These are phyloP conservation scores for Limosa lapponica DNA, from an alignment of 2,797 vertebrate species.

Conservation along the genomic window DNA sequence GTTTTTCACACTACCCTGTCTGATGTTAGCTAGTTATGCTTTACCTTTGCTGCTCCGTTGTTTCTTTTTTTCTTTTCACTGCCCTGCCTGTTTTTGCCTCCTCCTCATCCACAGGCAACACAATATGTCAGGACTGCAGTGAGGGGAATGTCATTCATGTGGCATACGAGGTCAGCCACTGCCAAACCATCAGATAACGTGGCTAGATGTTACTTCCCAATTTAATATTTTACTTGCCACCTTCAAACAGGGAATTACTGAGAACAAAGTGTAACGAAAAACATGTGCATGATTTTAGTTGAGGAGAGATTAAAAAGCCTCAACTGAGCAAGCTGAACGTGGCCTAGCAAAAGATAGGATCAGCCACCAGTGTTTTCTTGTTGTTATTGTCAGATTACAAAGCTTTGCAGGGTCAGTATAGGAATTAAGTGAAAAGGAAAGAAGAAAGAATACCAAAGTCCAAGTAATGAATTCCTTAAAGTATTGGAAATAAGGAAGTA, in stretches of 20 bases:
- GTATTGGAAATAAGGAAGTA: conserved; percentile 67
- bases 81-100: not conserved
- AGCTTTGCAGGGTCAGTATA: not conserved
- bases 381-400: conserved; percentile 12
- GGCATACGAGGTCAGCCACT: not conserved
- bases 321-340: not conserved
- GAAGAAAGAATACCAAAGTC: not conserved
- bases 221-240: conserved; percentile 52
- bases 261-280: not conserved
- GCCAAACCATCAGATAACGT: not conserved
- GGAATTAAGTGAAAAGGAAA: conserved; percentile 1
- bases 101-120: not conserved
- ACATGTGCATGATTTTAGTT: not conserved
- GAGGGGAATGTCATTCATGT: conserved; percentile 8
- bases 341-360: conserved; percentile 2
- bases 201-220: conserved; percentile 27
- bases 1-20: not conserved
- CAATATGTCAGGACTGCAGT: not conserved
- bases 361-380: conserved; percentile 9
- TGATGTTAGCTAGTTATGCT: not conserved
- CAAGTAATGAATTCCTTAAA: conserved; percentile 28
- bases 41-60: not conserved
- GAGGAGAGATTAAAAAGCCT: conserved; percentile 8
- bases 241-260: not conserved
- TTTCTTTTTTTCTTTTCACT: not conserved